phyloP scores from a whole-genome alignment of 2,797 vertebrate species.

The Periparus ater region DNA sequence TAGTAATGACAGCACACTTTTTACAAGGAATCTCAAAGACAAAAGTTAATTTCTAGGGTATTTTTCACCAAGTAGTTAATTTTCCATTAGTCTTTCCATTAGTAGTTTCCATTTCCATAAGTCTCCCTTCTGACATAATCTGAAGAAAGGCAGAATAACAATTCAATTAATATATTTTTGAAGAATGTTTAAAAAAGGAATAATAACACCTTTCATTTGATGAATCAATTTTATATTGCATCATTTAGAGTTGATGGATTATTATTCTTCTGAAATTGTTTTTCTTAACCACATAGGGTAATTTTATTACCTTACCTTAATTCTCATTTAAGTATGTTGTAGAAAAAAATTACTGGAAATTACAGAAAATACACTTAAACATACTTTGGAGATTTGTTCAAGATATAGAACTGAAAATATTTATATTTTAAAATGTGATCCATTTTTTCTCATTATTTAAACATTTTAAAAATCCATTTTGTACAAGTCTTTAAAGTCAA shows the following conservation, averaged over 20 bases:
- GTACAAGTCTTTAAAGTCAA: background rate
- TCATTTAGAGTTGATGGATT: background rate
- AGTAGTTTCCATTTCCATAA: too few relatives aligned
- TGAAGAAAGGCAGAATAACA: background rate
- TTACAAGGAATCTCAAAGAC: background rate
- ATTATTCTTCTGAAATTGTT: background rate
- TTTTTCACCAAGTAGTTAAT: background rate
- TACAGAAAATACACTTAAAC: accelerated
- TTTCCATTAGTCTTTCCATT: too few relatives aligned
- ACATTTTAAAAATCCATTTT: background rate
- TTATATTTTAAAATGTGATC: background rate
- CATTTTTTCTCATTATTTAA: background rate
- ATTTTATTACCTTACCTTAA: background rate
- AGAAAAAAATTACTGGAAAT: background rate
- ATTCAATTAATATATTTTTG: background rate
- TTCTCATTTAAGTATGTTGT: background rate
- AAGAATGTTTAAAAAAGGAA: background rate
- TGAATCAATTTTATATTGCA: background rate
- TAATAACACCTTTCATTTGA: background rate
- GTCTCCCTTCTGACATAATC: background rate
- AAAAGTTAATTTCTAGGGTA: background rate
- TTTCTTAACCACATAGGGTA: accelerated
- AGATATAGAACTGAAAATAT: background rate
- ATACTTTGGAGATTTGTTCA: background rate
- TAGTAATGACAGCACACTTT: background rate